Conservation (phyloP, 2,888 invertebrate genomes). For the Deilephila porcellus region DNA sequence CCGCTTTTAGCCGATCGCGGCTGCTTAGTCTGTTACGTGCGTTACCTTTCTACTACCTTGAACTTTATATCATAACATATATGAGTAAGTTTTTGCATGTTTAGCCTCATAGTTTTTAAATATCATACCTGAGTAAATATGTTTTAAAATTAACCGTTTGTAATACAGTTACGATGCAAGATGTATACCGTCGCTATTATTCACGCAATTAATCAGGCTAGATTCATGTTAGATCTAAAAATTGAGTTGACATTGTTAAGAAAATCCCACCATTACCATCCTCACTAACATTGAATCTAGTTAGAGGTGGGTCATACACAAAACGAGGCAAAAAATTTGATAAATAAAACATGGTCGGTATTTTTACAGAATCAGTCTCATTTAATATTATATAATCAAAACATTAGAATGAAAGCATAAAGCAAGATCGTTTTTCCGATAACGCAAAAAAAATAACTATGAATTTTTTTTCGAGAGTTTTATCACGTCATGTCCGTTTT, state of each 20-base stretch:
- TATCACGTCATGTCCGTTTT: too few species aligned
- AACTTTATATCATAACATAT: slow-evolving; percentile 36
- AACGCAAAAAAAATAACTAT: too few species aligned
- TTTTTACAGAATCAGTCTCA: too few species aligned
- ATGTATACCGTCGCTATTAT: not conserved
- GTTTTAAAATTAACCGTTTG: not conserved
- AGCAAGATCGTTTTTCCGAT: too few species aligned
- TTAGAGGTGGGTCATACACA: too few species aligned
- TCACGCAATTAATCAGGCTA: slow-evolving; percentile 8
- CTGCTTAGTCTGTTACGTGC: slow-evolving; percentile 45
- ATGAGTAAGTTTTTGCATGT: slow-evolving; percentile 24
- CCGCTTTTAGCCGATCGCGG: slow-evolving; percentile 53
- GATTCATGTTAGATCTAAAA: slow-evolving; percentile 8
- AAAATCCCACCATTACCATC: slow-evolving; percentile 12
- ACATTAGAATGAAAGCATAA: too few species aligned
- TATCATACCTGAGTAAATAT: not conserved
- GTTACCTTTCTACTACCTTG: slow-evolving; percentile 53
- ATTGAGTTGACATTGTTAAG: slow-evolving; percentile 24
- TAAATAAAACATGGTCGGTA: too few species aligned
- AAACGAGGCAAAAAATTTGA: too few species aligned
- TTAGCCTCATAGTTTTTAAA: not conserved
- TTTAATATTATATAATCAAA: too few species aligned
- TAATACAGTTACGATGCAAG: not conserved
- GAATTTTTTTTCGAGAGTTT: too few species aligned
- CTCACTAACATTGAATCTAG: not conserved